Conservation (phyloP, 2,888 invertebrate genomes). For the Macaria notata region DNA sequence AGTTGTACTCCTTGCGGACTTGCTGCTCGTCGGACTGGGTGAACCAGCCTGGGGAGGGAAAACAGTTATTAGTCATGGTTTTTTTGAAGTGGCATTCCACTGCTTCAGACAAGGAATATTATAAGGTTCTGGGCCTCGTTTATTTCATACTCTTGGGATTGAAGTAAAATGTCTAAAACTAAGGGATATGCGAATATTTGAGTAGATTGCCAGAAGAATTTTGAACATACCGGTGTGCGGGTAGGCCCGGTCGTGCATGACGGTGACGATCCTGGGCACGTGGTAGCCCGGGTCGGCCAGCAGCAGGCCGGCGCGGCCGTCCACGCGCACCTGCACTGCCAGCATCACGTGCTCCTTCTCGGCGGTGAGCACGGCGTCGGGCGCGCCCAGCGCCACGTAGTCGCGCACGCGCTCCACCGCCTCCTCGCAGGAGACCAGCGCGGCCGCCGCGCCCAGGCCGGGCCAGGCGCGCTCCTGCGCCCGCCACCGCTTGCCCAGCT, state of each 20-base stretch:
- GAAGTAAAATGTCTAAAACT: too few relatives aligned
- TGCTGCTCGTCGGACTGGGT: constrained; percentile 89
- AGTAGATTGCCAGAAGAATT: too few relatives aligned
- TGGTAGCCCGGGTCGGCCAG: constrained; percentile 96
- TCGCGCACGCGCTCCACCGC: constrained; percentile 84
- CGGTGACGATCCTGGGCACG: constrained; percentile 91
- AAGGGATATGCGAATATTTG: too few relatives aligned
- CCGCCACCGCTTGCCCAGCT: constrained; percentile 86
- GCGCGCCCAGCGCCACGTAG: constrained; percentile 80
- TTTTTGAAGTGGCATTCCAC: too few relatives aligned
- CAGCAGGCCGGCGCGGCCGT: constrained; percentile 88
- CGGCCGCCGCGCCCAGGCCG: constrained; percentile 83
- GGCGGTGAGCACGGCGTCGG: constrained; percentile 83
- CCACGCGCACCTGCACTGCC: constrained; percentile 87
- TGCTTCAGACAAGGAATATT: too few relatives aligned
- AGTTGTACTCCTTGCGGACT: constrained; percentile 92
- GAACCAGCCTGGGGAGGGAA: constrained; percentile 86
- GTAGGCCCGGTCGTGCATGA: constrained; percentile 92
- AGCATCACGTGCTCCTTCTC: constrained; percentile 96
- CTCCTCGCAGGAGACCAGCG: constrained; percentile 93
- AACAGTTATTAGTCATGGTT: too few relatives aligned
- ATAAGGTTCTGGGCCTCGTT: too few relatives aligned
- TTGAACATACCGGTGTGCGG: constrained; percentile 88
- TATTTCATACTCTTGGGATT: too few relatives aligned
- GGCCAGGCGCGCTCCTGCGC: constrained; percentile 84